A percentile compares a stretch with the other conserved stretches of the same genome.
These are phyloP conservation scores for Percopsis omiscomaycus DNA, from an alignment of 2,797 vertebrate genomes.

Conservation along the genomic window DNA sequence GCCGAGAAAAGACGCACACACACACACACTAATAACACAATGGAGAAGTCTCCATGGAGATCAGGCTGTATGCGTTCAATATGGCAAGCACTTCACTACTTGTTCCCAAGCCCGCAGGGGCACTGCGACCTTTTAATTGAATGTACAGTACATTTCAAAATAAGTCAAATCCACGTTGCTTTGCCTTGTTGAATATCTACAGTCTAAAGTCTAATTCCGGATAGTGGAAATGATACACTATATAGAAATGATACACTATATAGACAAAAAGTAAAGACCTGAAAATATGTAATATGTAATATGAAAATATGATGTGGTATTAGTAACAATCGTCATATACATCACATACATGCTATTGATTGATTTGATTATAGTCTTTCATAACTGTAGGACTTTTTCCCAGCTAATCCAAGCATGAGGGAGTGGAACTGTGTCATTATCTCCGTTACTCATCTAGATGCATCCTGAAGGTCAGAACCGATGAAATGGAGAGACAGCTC, in stretches of 20 bases:
- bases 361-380: slow-evolving; percentile 57
- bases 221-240: slow-evolving; percentile 33
- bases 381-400: slow-evolving; percentile 37
- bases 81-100: slow-evolving; percentile 27
- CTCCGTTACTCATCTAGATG: slow-evolving; percentile 66
- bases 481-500: slow-evolving; percentile 71
- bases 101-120: slow-evolving; percentile 40
- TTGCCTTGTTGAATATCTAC: slow-evolving; percentile 43
- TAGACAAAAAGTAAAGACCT: neutral
- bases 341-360: slow-evolving; percentile 38
- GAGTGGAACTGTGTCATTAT: slow-evolving; percentile 64
- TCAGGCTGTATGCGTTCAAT: slow-evolving; percentile 41
- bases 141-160: slow-evolving; percentile 29
- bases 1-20: neutral
- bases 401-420: slow-evolving; percentile 14
- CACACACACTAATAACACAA: slow-evolving; percentile 45
- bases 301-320: slow-evolving; percentile 3
- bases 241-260: slow-evolving; percentile 23
- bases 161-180: slow-evolving; percentile 47
- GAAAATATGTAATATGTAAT: slow-evolving; percentile 3
- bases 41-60: slow-evolving; percentile 55
- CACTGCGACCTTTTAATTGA: slow-evolving; percentile 35
- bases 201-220: slow-evolving; percentile 30
- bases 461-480: slow-evolving; percentile 79
- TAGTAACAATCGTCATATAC: slow-evolving; percentile 25